Conservation (phyloP, 2,797 vertebrate genomes). For the Tokudaia tokunoshimensis region DNA sequence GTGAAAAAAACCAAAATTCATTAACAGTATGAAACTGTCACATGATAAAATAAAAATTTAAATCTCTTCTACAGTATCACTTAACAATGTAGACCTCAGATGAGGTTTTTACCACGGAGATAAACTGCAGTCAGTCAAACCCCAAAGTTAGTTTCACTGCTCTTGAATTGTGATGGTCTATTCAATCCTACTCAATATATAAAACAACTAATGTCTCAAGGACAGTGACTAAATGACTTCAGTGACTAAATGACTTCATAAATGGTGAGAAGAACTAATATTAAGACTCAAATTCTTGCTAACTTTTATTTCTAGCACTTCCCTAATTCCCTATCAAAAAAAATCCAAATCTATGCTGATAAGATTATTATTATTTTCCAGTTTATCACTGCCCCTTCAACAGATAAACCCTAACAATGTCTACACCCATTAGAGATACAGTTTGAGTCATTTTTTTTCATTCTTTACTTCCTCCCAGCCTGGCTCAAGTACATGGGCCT, state of each 20-base stretch:
- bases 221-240: neutral
- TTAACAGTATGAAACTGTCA: neutral
- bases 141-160: neutral
- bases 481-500: neutral
- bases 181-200: neutral
- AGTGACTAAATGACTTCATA: neutral
- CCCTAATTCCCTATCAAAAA: slow-evolving; percentile 22
- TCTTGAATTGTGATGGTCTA: neutral
- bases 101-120: slow-evolving; percentile 5
- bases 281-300: slow-evolving; percentile 50
- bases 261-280: slow-evolving; percentile 26
- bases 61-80: neutral
- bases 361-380: neutral
- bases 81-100: slow-evolving; percentile 23
- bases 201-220: slow-evolving; percentile 23
- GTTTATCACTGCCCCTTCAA: neutral
- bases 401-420: neutral
- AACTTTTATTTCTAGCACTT: slow-evolving; percentile 10
- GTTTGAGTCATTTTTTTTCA: slow-evolving; percentile 28
- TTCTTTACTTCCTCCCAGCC: neutral
- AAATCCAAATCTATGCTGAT: slow-evolving; percentile 34
- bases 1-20: neutral
- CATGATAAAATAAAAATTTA: neutral
- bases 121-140: slow-evolving; percentile 5
- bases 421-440: neutral